phyloP scores from a whole-genome alignment of 1,140 invertebrate species.

The Diabrotica undecimpunctata region DNA sequence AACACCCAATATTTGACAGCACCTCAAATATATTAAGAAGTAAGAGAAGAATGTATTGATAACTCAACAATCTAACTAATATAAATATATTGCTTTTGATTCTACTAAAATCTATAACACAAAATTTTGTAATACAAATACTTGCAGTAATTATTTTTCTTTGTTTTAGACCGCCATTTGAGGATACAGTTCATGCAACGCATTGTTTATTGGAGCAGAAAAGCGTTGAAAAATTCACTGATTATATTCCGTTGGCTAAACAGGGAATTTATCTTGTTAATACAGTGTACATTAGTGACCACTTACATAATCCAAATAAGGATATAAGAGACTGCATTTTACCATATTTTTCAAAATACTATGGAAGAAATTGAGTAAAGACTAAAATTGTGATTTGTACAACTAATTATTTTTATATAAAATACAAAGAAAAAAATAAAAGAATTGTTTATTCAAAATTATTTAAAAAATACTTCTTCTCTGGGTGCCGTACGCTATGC shows the following conservation, averaged over 20 bases:
- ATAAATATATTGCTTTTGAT: no score
- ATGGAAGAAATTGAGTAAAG: constrained; percentile 9
- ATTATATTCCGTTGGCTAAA: constrained; percentile 36
- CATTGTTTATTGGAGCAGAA: constrained; percentile 41
- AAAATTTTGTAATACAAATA: background rate
- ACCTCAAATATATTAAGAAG: no score
- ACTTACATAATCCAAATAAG: constrained; percentile 17
- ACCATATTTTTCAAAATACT: constrained; percentile 18
- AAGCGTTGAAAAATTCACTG: constrained; percentile 27
- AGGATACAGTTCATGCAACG: constrained; percentile 37
- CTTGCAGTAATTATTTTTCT: background rate
- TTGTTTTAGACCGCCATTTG: constrained; percentile 40
- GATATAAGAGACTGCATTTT: constrained; percentile 19
- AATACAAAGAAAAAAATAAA: background rate
- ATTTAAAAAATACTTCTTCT: no score
- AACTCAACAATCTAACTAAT: no score
- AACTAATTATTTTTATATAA: background rate
- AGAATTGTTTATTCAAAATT: no score
- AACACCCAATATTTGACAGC: no score
- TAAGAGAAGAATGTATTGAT: no score
- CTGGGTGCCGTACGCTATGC: no score
- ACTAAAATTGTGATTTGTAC: background rate
- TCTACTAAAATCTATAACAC: no score
- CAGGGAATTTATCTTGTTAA: constrained; percentile 43
- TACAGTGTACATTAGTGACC: constrained; percentile 40